phyloP scores from a whole-genome alignment of 2,797 vertebrate genomes.

The Enteromius mattozi region DNA sequence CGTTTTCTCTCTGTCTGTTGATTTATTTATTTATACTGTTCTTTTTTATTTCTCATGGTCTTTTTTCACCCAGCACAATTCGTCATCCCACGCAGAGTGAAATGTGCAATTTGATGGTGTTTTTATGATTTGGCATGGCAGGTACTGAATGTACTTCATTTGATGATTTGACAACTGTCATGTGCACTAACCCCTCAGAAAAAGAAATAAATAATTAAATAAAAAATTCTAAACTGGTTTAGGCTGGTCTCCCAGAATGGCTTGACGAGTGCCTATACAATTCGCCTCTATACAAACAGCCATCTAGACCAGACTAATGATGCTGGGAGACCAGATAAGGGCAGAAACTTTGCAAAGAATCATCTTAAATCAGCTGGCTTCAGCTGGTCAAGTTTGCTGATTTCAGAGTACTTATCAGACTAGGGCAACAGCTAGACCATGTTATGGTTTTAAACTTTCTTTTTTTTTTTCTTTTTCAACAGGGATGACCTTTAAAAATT shows the following conservation, averaged over 20 bases:
- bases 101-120: not conserved
- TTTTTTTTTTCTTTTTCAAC: not conserved
- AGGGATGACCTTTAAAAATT: not conserved
- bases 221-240: not conserved
- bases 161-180: not conserved
- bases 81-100: not conserved
- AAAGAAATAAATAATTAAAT: not conserved
- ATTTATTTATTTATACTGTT: constrained; percentile 23
- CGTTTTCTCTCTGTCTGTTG: constrained; percentile 28
- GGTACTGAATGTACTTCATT: not conserved
- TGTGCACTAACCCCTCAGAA: not conserved
- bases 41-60: constrained; percentile 24
- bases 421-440: not conserved
- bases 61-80: not conserved
- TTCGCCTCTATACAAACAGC: not conserved
- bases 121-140: constrained; percentile 4
- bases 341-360: not conserved
- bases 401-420: not conserved
- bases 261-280: not conserved
- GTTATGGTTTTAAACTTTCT: not conserved
- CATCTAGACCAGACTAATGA: not conserved
- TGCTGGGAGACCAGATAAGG: not conserved
- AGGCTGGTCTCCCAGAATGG: not conserved
- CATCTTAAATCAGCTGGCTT: not conserved
- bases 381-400: not conserved